These are phyloP conservation scores for Trissoscelio sp. DNA, from an alignment of 2,888 invertebrate species.

Conservation along the genomic window DNA sequence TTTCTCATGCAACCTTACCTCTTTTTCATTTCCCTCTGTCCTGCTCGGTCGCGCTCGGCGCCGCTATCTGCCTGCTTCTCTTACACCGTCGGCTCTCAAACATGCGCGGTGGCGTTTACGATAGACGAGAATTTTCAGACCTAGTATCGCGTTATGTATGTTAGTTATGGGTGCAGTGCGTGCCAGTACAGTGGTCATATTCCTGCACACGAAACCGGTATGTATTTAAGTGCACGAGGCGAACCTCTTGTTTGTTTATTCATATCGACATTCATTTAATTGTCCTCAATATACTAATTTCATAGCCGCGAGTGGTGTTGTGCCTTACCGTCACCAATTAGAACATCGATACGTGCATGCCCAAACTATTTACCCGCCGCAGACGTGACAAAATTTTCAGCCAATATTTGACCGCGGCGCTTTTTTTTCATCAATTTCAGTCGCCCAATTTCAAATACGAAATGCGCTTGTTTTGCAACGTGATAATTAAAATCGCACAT, in stretches of 20 bases:
- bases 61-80: constrained; percentile 45
- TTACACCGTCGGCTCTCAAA: constrained; percentile 61
- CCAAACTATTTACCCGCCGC: constrained; percentile 18
- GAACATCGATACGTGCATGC: constrained; percentile 26
- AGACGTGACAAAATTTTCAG: constrained; percentile 11
- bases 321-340: constrained; percentile 26
- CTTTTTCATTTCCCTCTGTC: constrained; percentile 64
- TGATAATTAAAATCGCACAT: constrained; percentile 11
- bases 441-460: background rate
- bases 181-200: constrained; percentile 79
- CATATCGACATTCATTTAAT: constrained; percentile 17
- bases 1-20: constrained; percentile 64
- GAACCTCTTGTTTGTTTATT: constrained; percentile 74
- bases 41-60: constrained; percentile 52
- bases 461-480: background rate
- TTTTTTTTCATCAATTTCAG: background rate
- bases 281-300: constrained; percentile 6
- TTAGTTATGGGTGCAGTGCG: constrained; percentile 82
- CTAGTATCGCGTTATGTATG: constrained; percentile 70
- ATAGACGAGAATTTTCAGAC: constrained; percentile 67
- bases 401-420: background rate
- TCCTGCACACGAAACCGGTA: constrained; percentile 74
- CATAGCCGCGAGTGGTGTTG: constrained; percentile 16
- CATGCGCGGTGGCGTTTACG: constrained; percentile 68
- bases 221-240: constrained; percentile 77